Base-by-base conservation (phyloP, 2,797 vertebrate genomes). In the Muscicapa striata region DNA sequence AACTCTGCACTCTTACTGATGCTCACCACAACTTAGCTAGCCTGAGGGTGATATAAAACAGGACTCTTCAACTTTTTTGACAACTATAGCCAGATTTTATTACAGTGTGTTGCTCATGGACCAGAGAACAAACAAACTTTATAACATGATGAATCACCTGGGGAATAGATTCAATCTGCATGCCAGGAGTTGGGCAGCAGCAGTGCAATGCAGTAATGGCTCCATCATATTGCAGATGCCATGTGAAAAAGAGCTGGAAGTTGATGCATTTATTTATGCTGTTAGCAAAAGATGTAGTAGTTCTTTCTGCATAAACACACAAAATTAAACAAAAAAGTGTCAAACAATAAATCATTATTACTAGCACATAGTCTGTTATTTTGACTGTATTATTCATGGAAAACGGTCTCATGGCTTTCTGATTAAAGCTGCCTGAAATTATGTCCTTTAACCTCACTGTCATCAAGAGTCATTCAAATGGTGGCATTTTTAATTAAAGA, bases 81-180 rank as follows among this genome's bases (percentile, higher is more conserved):
- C 75, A 91, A 41, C 38, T 57, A 19, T 23, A 19, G 54, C 23
- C 68, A 85, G 75, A 63, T 89, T 89, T 93, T 95, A 93, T 84
- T 82, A 34, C 12, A 69, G 36, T 10, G 19, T 67, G n/a, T 59
- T 85, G 52, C 84, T 76, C 58, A 20, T 40, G 63, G 91, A 82
- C 72, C 64, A 77, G 32, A 92, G 74, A 70, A 91, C 45, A 92
- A 95, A 81, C 74, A 90, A 92, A 85, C 89, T 77, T 86, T 76
- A n/a, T 67, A 91, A 70, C 0, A 0, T 40, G 87, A 76, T 85
- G 68, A 67, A 66, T 88, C 73, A 81, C 67, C 30, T 87, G n/a
- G 48, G 46, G 55, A 57, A 80, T 13, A 74, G 61, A 81, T 58
- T 84, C 21, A 57, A 74, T 36, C 57, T 51, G 21, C 20, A 11